Conservation (phyloP, 2,113 vertebrate species). For the Etia nguti region DNA sequence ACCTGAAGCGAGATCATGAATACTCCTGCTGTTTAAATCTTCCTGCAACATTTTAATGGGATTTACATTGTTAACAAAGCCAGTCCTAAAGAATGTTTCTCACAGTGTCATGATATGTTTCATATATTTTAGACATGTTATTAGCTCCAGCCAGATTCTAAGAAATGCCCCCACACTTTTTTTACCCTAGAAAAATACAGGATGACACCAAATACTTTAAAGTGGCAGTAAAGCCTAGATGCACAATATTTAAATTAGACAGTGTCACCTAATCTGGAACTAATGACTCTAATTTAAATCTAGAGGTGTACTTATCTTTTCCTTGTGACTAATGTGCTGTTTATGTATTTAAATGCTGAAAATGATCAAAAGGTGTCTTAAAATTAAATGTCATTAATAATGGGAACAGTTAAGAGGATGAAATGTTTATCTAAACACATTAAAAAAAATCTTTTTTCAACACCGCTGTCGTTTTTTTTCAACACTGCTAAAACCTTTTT, state of each 20-base stretch:
- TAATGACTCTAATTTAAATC: neutral
- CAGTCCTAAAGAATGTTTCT: fast-evolving
- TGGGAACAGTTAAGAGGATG: neutral
- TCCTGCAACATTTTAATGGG: neutral
- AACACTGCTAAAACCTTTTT: neutral
- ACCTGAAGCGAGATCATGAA: too few relatives aligned
- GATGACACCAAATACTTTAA: neutral
- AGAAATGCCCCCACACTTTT: neutral
- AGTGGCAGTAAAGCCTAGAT: neutral
- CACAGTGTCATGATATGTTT: neutral
- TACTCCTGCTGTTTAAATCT: neutral
- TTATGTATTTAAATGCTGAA: neutral
- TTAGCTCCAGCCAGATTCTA: neutral
- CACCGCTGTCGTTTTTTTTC: fast-evolving
- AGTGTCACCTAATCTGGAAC: neutral
- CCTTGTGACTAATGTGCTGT: neutral
- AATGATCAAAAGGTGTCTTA: fast-evolving
- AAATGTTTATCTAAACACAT: neutral
- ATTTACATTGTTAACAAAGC: neutral
- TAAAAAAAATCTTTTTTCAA: neutral
- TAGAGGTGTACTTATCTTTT: neutral
- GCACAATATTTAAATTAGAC: neutral
- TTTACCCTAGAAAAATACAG: too few relatives aligned
- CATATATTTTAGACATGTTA: neutral
- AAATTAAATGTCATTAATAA: neutral